A percentile compares a stretch with the other conserved stretches of the same genome.
Conservation (phyloP, 2,113 vertebrate species). For the Lathamus discolor region DNA sequence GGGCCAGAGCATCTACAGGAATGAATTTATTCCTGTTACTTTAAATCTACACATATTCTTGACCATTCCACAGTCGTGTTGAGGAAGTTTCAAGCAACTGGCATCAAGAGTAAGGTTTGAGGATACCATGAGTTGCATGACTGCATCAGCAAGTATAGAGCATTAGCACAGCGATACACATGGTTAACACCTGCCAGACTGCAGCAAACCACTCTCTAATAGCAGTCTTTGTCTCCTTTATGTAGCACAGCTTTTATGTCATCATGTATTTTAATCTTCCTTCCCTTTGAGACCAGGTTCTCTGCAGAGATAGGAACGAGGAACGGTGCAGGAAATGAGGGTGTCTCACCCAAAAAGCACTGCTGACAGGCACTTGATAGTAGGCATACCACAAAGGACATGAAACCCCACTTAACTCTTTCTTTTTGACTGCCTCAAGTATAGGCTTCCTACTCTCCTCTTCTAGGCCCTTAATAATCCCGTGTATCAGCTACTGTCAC, state of each 20-base stretch:
- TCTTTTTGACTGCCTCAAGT: neutral
- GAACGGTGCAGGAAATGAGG: neutral
- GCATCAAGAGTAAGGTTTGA: neutral
- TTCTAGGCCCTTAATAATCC: neutral
- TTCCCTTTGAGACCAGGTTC: neutral
- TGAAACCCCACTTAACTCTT: neutral
- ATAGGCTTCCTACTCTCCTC: neutral
- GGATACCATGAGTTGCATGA: rapidly evolving
- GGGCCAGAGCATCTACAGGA: neutral
- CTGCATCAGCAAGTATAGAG: rapidly evolving
- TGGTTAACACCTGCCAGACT: neutral
- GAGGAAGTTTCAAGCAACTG: neutral
- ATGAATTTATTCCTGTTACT: neutral
- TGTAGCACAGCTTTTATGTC: neutral
- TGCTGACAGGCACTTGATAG: neutral
- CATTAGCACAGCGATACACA: rapidly evolving
- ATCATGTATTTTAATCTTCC: neutral
- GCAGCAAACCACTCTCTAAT: neutral
- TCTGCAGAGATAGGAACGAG: neutral
- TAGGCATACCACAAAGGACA: neutral
- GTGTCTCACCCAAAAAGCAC: neutral
- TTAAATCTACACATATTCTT: neutral
- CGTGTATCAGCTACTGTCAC: neutral
- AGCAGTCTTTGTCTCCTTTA: neutral
- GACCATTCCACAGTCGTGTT: neutral